Percentiles rank a stretch among this genome's conserved stretches.
Evolutionary conservation across 2,888 invertebrate species (phyloP).

Genomic region (Cephalotes varians): DNA sequence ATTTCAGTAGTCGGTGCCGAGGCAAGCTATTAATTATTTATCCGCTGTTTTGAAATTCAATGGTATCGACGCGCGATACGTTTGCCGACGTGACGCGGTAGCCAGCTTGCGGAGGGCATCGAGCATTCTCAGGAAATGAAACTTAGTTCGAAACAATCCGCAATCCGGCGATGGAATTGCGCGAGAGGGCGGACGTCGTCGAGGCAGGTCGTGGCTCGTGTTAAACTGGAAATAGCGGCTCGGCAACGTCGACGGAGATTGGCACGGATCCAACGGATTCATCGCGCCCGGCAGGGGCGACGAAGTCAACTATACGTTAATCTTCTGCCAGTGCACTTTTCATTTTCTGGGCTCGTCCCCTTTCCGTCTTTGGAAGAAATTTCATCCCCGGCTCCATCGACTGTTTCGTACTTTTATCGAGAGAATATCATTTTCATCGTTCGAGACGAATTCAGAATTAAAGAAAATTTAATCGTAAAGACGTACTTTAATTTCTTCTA

Average conservation of each 20-base stretch:
- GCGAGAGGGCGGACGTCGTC: not conserved
- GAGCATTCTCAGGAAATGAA: conserved; percentile 45
- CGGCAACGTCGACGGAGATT: conserved; percentile 51
- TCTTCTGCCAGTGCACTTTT: conserved; percentile 47
- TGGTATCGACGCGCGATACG: conserved; percentile 18
- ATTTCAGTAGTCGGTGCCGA: conserved; percentile 13
- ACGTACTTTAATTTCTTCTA: not conserved
- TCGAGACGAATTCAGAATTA: not conserved
- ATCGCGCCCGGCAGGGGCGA: conserved; percentile 35
- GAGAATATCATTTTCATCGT: not conserved
- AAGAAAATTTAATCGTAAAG: not conserved
- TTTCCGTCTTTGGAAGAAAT: not conserved
- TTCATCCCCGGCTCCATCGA: conserved; percentile 8
- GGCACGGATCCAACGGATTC: conserved; percentile 54
- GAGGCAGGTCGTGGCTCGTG: conserved; percentile 30
- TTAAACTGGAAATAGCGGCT: conserved; percentile 40
- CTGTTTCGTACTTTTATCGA: conserved; percentile 15
- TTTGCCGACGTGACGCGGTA: not conserved
- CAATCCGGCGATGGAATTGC: conserved; percentile 45
- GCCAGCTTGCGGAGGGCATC: conserved; percentile 17
- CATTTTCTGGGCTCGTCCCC: conserved; percentile 23
- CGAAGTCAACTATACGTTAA: conserved; percentile 54
- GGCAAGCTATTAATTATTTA: conserved; percentile 34
- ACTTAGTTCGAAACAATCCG: conserved; percentile 52
- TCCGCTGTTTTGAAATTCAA: conserved; percentile 39